phyloP scores from a whole-genome alignment of 2,888 invertebrate species.

The Drosophila prostipennis region DNA sequence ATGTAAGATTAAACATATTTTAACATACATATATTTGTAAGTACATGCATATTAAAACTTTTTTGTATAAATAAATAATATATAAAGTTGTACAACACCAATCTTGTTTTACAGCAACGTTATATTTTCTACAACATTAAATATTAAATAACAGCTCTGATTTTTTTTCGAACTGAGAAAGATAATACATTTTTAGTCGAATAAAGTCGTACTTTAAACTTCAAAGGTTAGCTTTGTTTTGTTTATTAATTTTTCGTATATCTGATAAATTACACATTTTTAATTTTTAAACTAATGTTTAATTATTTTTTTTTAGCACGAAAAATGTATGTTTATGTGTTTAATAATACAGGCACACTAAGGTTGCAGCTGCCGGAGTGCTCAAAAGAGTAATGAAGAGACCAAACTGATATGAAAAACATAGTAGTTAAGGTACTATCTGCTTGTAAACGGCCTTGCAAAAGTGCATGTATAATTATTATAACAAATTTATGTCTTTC shows the following conservation, averaged over 20 bases:
- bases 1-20: slow-evolving; percentile 14
- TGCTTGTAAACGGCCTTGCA: no score
- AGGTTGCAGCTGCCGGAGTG: background rate
- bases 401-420: background rate
- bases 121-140: background rate
- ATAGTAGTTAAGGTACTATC: background rate
- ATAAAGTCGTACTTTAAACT: background rate
- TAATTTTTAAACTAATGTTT: background rate
- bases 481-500: background rate
- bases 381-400: background rate
- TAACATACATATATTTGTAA: background rate
- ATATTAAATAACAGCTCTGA: background rate
- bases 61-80: background rate
- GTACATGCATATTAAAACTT: background rate
- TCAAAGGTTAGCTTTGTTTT: background rate
- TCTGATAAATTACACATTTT: background rate
- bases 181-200: background rate
- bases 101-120: background rate
- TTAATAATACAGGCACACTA: background rate
- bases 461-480: background rate
- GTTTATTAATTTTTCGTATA: background rate
- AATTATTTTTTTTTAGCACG: background rate
- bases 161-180: background rate
- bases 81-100: background rate
- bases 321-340: background rate